Evolutionary conservation across 2,113 vertebrate genomes (phyloP), one percentile per base, ranked within the genome.

Genomic region (Azemiops feae): DNA sequence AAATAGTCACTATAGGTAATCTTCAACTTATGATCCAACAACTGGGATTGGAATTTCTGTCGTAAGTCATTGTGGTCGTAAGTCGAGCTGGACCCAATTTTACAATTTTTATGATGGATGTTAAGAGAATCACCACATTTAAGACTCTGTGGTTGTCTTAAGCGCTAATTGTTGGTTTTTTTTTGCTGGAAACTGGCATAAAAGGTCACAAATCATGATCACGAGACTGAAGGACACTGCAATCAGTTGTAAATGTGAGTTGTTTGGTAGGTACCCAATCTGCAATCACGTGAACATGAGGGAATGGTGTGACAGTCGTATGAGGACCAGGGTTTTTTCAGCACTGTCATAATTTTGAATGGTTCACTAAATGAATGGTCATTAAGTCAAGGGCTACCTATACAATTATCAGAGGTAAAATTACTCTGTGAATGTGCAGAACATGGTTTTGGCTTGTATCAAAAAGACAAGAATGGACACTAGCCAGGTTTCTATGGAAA

Each of bases 141-240:
- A 69, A 69, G 12, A n/a, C n/a, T 69, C 12, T 69, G 12, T n/a
- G 12, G 64, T n/a, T 69, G 12, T 69, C 0, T 5, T 1, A 69
- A n/a, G 12, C 14, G 12, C 0, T 0, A 64, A 14, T 1, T 30
- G 3, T 4, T 30, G 27, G 47, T 1, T 1, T 50, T 64, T 30
- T 64, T 64, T 64, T n/a, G 64, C 11, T n/a, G 64, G 12, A 16
- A 69, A n/a, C 1, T 69, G 64, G 12, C 30, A n/a, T 69, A 69
- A 69, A 69, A 69, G 64, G 60, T 64, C 60, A 64, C 27, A 30
- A 64, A 30, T 64, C 58, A 64, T 30, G 11, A 64, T 30, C 60
- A 14, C 5, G 60, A 12, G 60, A 30, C 11, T 64, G 3, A 11
- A 64, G 58, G 25, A 30, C 25, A 60, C 58, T 60, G 5, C 58